Evolutionary conservation across 1,140 invertebrate genomes (phyloP), one percentile per base, ranked within the genome.

Genomic region (Papilio polyxenes): DNA sequence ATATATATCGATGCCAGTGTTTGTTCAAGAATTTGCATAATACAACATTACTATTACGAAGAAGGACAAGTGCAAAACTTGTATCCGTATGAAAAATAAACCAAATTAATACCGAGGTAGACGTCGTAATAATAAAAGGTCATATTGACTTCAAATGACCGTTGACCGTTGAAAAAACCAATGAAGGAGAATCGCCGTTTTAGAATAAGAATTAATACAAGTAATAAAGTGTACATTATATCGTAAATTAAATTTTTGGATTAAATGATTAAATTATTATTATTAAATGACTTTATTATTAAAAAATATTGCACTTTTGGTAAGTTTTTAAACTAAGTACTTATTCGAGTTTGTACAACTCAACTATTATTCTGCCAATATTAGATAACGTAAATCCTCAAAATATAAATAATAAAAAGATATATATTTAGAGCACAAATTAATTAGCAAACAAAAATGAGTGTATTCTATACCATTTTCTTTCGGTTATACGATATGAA

Each of bases 11-110:
- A 72, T 72, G 31, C 65, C 65, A 72, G 65, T 72, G 31, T 72
- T 72, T 72, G 13, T 72, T 72, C 10, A 72, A 72, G 31, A 72
- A 72, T 72, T 72, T 72, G 65, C 65, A 72, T 72, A 72, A 72
- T 72, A 72, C 65, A 72, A 72, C 65, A 72, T 72, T 72, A 72
- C 65, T 72, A 72, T 72, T 72, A 37, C 65, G 65, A 72, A 72
- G 65, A 72, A 72, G 65, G 65, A 72, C 65, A 72, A 72, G 65
- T 72, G 65, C 11, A 37, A 72, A 72, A 72, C 65, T 72, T 72
- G 65, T 72, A 31, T 72, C 5, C 65, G 31, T 40, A 72, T 72
- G 65, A 72, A 72, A 72, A 72, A 72, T 72, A 72, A 72, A 72
- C 65, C 31, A 72, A 72, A 72, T 17, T 31, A 72, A 72, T 31